Evolutionary conservation across 2,888 invertebrate genomes (phyloP).

Genomic region (Orthonevra nobilis): DNA sequence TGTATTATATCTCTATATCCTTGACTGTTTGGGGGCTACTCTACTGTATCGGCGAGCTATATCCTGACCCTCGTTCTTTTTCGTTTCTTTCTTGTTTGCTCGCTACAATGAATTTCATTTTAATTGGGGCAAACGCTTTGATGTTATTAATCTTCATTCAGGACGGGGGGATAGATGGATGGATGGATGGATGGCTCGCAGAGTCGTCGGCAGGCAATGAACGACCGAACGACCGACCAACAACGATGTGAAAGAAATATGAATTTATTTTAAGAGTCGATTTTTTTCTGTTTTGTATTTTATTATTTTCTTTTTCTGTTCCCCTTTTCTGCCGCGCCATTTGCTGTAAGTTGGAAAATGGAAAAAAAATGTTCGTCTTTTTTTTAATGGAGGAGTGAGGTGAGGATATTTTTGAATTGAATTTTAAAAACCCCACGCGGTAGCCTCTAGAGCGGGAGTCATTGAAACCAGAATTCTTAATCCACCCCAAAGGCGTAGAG

Average conservation of each 20-base stretch:
- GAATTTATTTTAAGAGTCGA: slow-evolving; percentile 46
- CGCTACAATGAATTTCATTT: slow-evolving; percentile 65
- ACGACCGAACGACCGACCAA: too few relatives aligned
- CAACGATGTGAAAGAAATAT: slow-evolving; percentile 53
- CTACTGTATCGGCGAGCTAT: slow-evolving; percentile 21
- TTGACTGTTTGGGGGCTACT: slow-evolving; percentile 35
- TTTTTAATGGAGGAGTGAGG: background rate
- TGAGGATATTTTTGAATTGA: slow-evolving; percentile 56
- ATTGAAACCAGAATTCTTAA: slow-evolving; percentile 7
- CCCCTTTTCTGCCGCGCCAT: background rate
- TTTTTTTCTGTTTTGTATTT: slow-evolving; percentile 15
- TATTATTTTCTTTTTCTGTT: background rate
- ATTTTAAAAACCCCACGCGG: slow-evolving; percentile 50
- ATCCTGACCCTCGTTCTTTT: background rate
- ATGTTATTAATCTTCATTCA: slow-evolving; percentile 68
- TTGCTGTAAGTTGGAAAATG: slow-evolving; percentile 22
- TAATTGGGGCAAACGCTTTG: slow-evolving; percentile 69
- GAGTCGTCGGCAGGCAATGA: background rate
- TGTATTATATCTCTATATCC: slow-evolving; percentile 19
- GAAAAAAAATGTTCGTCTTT: too few relatives aligned
- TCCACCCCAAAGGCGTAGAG: slow-evolving; percentile 30
- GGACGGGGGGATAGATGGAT: slow-evolving; percentile 26
- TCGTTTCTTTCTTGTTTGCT: slow-evolving; percentile 7
- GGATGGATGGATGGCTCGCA: slow-evolving; percentile 1
- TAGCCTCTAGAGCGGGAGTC: background rate